These are phyloP conservation scores for Meda fulgida DNA, from an alignment of 2,797 vertebrate genomes.

Conservation along the genomic window DNA sequence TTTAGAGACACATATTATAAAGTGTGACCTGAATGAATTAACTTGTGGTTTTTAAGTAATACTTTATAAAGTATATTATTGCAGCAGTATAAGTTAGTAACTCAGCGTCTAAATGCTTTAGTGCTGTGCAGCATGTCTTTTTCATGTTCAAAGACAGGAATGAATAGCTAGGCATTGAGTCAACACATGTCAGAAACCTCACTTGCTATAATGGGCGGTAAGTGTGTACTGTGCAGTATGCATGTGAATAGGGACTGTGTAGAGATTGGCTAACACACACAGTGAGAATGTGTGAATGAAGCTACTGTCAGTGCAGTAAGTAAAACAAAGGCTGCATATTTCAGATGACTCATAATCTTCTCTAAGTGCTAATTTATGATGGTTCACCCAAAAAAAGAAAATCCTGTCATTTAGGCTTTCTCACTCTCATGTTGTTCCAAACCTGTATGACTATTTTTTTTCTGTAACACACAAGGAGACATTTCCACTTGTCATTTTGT, in stretches of 20 bases:
- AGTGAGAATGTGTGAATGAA: constrained; percentile 15
- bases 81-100: not conserved
- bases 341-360: not conserved
- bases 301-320: constrained; percentile 2
- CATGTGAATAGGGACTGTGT: constrained; percentile 20
- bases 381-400: not conserved
- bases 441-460: not conserved
- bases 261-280: constrained; percentile 17
- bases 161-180: constrained; percentile 11
- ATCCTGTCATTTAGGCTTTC: not conserved
- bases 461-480: not conserved
- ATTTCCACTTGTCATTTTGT: not conserved
- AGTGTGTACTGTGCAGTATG: not conserved
- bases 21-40: not conserved
- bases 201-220: not conserved
- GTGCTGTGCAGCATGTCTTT: constrained; percentile 10
- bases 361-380: not conserved
- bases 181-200: constrained; percentile 21
- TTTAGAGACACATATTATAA: not conserved
- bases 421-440: not conserved
- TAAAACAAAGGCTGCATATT: constrained; percentile 33
- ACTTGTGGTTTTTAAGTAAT: not conserved
- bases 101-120: not conserved
- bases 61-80: constrained; percentile 2
- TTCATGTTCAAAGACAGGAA: constrained; percentile 23